Conservation (phyloP, 2,113 vertebrate genomes). For the Anarhynchus alexandrinus region DNA sequence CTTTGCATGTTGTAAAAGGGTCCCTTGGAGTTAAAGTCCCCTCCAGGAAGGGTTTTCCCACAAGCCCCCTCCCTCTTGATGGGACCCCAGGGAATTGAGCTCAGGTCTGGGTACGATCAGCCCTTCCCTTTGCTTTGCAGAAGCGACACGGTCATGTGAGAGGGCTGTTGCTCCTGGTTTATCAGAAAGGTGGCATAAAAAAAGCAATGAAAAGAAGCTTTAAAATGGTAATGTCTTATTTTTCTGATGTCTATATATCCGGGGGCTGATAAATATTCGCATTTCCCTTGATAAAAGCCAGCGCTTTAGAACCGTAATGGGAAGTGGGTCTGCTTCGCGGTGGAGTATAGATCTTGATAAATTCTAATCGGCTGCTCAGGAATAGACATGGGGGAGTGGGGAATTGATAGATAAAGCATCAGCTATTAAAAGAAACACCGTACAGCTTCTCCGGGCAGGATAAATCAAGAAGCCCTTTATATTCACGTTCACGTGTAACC, state of each 20-base stretch:
- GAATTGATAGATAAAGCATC: constrained; percentile 21
- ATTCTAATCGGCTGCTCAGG: neutral
- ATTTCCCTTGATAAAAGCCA: neutral
- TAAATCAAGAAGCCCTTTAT: neutral
- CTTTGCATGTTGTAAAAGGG: neutral
- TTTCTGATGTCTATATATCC: neutral
- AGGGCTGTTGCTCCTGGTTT: neutral
- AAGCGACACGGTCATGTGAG: fast-evolving
- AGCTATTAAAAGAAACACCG: neutral
- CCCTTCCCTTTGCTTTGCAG: neutral
- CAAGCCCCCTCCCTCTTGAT: fast-evolving
- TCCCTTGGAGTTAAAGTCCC: neutral
- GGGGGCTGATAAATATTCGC: neutral
- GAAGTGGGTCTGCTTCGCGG: neutral
- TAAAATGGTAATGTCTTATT: neutral
- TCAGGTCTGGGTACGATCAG: neutral
- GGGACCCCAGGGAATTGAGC: neutral
- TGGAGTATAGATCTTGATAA: neutral
- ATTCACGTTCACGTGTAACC: neutral
- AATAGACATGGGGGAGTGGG: neutral
- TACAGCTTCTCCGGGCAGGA: neutral
- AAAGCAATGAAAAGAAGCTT: neutral
- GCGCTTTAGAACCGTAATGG: neutral
- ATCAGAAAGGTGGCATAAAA: neutral
- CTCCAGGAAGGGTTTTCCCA: neutral